phyloP scores from a whole-genome alignment of 2,888 invertebrate species.

The Anodontia alba region DNA sequence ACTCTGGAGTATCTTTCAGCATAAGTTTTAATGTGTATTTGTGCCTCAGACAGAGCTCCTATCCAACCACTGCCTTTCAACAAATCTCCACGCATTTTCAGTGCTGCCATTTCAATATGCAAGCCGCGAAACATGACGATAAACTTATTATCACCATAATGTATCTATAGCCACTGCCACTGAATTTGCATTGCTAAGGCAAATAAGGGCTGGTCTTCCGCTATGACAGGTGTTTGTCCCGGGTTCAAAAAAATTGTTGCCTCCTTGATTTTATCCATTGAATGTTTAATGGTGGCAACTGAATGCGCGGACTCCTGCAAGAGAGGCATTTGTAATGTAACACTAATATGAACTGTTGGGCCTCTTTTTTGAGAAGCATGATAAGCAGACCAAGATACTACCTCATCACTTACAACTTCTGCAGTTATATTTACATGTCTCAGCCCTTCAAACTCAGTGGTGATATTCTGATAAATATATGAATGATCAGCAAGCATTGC shows the following conservation, averaged over 20 bases:
- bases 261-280: not conserved
- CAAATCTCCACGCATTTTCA: too few species aligned
- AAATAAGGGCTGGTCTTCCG: not conserved
- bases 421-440: not conserved
- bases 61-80: not conserved
- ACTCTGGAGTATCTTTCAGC: too few species aligned
- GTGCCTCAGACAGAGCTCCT: slow-evolving; percentile 38
- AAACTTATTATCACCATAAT: not conserved
- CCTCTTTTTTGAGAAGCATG: not conserved
- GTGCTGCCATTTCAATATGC: too few species aligned
- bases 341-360: not conserved
- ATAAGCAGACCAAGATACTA: not conserved
- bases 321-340: not conserved
- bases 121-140: not conserved
- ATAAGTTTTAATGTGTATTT: slow-evolving; percentile 46
- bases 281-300: not conserved
- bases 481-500: not conserved
- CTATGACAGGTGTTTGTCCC: not conserved
- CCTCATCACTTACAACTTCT: not conserved
- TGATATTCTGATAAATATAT: not conserved
- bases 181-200: not conserved
- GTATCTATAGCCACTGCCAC: not conserved
- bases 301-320: not conserved
- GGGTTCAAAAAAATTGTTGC: not conserved
- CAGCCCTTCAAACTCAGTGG: not conserved